Percentiles rank a stretch among this genome's conserved stretches.
These are phyloP conservation scores for Sula dactylatra DNA, from an alignment of 2,113 vertebrate species.

Conservation along the genomic window DNA sequence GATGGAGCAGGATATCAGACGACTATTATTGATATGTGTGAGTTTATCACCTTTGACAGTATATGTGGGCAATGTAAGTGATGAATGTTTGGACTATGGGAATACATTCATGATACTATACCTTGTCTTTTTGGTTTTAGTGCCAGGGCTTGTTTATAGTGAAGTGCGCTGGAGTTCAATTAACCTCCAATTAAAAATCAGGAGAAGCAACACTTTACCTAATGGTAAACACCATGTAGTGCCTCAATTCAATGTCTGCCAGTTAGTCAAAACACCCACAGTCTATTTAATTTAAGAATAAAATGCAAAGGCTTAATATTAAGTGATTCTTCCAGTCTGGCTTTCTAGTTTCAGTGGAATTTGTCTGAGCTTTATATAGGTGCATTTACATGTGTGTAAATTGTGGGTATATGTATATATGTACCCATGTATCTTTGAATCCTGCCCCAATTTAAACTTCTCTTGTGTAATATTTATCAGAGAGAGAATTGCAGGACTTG, in stretches of 20 bases:
- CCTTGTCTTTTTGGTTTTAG: neutral
- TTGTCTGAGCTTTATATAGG: neutral
- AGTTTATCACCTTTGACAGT: neutral
- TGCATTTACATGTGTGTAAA: neutral
- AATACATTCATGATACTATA: neutral
- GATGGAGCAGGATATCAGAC: neutral
- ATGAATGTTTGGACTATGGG: neutral
- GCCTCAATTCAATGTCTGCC: neutral
- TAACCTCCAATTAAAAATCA: conserved; percentile 17
- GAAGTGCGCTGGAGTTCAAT: neutral
- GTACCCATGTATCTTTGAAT: neutral
- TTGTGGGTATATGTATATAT: neutral
- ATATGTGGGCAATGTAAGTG: neutral
- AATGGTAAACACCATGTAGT: neutral
- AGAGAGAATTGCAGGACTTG: neutral
- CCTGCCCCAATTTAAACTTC: neutral
- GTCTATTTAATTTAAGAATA: neutral
- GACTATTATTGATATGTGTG: neutral
- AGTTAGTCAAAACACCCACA: neutral
- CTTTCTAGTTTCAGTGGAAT: neutral
- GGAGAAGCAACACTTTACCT: neutral
- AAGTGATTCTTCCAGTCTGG: neutral
- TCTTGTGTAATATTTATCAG: neutral
- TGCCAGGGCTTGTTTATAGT: neutral
- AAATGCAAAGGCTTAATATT: neutral